Evolutionary conservation across 2,113 vertebrate genomes (phyloP).

Genomic region (Chlorodrepanis virens): DNA sequence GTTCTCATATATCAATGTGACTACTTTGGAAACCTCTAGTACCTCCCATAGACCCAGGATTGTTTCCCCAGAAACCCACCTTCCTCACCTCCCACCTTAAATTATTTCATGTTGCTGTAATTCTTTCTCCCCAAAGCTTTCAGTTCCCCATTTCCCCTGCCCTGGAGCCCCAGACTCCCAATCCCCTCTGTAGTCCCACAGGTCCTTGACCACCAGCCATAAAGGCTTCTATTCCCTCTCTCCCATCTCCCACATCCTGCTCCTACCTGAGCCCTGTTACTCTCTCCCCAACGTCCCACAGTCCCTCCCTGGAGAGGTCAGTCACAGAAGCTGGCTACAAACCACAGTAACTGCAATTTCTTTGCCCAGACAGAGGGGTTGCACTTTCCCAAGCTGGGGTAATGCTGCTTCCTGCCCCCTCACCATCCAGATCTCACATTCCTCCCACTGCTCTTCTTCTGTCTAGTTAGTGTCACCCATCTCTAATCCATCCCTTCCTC

Average conservation of each 20-base stretch:
- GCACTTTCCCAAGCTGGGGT: background rate
- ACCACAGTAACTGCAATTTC: background rate
- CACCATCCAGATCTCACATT: background rate
- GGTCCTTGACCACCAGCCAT: fast-evolving
- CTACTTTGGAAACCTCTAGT: background rate
- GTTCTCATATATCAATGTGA: background rate
- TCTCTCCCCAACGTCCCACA: background rate
- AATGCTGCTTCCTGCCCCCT: background rate
- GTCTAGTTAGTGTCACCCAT: background rate
- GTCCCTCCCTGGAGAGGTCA: background rate
- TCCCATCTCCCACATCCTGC: background rate
- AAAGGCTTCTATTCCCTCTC: background rate
- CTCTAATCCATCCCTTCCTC: background rate
- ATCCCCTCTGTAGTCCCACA: background rate
- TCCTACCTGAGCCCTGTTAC: background rate
- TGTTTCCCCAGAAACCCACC: background rate
- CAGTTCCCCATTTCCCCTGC: background rate
- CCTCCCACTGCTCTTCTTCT: background rate
- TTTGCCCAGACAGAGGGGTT: background rate
- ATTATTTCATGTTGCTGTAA: background rate
- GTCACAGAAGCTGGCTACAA: background rate
- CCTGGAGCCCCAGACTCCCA: background rate
- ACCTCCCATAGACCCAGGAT: background rate
- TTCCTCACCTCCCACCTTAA: background rate
- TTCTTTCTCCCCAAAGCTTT: background rate